Evolutionary conservation across 2,888 invertebrate genomes (phyloP).

Genomic region (Rugalucina vietnamica): DNA sequence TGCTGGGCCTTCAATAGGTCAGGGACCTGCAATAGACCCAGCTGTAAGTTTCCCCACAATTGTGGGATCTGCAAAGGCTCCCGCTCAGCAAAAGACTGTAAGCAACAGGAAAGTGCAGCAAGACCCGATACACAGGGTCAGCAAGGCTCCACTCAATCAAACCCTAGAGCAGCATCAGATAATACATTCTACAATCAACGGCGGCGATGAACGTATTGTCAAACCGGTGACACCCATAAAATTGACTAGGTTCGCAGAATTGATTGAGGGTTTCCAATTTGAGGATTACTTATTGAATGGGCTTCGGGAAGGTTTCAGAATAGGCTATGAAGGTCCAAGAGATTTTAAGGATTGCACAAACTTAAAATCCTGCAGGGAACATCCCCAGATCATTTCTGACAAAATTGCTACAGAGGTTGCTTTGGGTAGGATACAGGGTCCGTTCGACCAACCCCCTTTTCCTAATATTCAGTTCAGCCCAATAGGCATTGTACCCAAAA

Average conservation of each 20-base stretch:
- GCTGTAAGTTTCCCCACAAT: neutral
- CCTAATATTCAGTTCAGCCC: constrained; percentile 27
- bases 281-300: neutral
- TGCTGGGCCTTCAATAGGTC: constrained; percentile 4
- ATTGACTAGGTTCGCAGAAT: neutral
- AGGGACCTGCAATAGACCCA: neutral
- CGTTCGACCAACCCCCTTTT: constrained; percentile 28
- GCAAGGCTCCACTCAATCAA: neutral
- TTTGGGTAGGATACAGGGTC: constrained; percentile 33
- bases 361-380: constrained; percentile 28
- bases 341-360: neutral
- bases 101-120: neutral
- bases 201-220: neutral
- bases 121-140: neutral
- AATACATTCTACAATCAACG: neutral
- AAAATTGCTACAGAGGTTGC: constrained; percentile 29
- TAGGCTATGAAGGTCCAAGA: constrained; percentile 29
- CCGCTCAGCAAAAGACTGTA: neutral
- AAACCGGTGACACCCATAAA: neutral
- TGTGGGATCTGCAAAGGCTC: neutral
- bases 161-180: neutral
- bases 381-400: constrained; percentile 2
- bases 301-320: constrained; percentile 16
- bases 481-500: constrained; percentile 43
- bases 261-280: neutral